Conservation (phyloP, 2,797 vertebrate genomes). For the Pantherophis alleghaniensis region DNA sequence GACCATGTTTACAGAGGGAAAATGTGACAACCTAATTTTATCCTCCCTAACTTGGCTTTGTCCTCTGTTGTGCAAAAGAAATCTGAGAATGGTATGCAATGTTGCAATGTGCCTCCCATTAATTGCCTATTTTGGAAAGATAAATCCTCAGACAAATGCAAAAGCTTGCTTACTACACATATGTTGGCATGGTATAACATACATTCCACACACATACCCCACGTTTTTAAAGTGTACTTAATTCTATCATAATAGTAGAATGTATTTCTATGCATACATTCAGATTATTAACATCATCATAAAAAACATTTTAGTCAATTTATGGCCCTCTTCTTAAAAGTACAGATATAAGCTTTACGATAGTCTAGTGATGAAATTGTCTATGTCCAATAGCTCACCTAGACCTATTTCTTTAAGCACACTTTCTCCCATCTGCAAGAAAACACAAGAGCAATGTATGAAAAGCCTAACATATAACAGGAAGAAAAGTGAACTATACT, state of each 20-base stretch:
- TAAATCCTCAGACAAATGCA: not conserved
- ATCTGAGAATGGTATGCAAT: conserved; percentile 2
- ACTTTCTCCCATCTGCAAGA: conserved; percentile 40
- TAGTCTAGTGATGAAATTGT: conserved; percentile 36
- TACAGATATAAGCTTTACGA: conserved; percentile 30
- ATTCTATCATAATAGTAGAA: conserved; percentile 25
- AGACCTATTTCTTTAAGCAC: conserved; percentile 41
- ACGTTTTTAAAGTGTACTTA: not conserved
- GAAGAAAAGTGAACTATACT: conserved; percentile 40
- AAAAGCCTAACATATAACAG: conserved; percentile 22
- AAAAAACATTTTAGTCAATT: conserved; percentile 26
- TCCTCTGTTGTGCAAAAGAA: conserved; percentile 34
- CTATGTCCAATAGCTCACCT: conserved; percentile 51
- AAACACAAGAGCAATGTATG: conserved; percentile 54
- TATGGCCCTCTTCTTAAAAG: conserved; percentile 23
- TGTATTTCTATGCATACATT: conserved; percentile 25
- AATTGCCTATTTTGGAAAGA: not conserved
- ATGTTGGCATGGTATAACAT: not conserved
- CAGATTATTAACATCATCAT: not conserved
- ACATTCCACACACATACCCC: not conserved
- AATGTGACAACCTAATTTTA: conserved; percentile 1
- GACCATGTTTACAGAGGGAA: conserved; percentile 35
- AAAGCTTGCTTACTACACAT: conserved; percentile 15
- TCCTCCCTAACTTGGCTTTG: conserved; percentile 13
- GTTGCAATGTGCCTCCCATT: conserved; percentile 17